Percentiles rank a stretch among this genome's conserved stretches.
These are phyloP conservation scores for Prunella himalayana DNA, from an alignment of 2,113 vertebrate species.

Conservation along the genomic window DNA sequence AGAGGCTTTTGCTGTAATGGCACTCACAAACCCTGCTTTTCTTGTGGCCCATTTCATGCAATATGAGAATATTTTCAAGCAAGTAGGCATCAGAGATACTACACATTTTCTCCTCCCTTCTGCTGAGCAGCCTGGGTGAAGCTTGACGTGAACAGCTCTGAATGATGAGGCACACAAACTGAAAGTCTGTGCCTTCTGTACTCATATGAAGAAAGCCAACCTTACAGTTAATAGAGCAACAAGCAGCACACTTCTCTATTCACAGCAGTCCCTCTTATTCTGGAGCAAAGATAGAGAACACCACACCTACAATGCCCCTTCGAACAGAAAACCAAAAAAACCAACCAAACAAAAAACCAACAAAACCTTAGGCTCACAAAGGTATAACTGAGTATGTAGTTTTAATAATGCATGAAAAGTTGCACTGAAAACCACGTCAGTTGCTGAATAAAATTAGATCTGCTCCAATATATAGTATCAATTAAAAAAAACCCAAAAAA, in stretches of 20 bases:
- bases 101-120: not conserved
- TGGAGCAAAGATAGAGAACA: not conserved
- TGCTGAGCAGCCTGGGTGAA: not conserved
- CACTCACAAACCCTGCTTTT: not conserved
- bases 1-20: not conserved
- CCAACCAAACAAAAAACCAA: not conserved
- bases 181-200: not conserved
- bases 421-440: not conserved
- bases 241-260: not conserved
- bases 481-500: not conserved
- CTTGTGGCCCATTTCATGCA: not conserved
- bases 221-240: not conserved
- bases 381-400: not conserved
- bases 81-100: not conserved
- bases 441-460: not conserved
- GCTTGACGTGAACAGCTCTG: not conserved
- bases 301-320: not conserved
- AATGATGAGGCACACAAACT: not conserved
- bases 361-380: not conserved
- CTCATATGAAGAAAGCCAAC: not conserved
- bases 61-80: not conserved
- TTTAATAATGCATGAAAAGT: not conserved
- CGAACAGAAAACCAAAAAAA: not conserved
- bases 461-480: not conserved
- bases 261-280: not conserved